Evolutionary conservation across 2,113 vertebrate species (phyloP), one percentile per base, ranked within the genome.

Genomic region (Triplophysa rosa): DNA sequence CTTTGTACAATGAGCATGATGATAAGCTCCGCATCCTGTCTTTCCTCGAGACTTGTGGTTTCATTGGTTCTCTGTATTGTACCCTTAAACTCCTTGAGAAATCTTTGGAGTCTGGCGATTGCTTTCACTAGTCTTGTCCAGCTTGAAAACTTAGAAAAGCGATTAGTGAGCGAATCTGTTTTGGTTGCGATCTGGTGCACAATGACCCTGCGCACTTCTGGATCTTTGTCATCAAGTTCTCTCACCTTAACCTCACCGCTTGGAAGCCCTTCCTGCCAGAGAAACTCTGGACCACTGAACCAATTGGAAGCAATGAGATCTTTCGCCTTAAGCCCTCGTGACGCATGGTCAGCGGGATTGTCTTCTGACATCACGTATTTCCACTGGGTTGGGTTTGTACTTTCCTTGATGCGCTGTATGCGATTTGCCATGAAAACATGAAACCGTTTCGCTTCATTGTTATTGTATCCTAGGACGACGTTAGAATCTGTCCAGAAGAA

Each of bases 361-460:
- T 67, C 76, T 66, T 16, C 19, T 83, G 49, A 72, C 42, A 21
- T 80, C 8, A 40, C 47, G 26, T 26, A 26, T 26, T 26, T 26
- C 26, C 26, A 26, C 26, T 26, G 26, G 1, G 26, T 26, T 26
- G 26, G 26, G 26, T 26, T 26, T 26, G 26, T 26, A 26, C 26
- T 26, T 26, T 26, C 26, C 26, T 26, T 26, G 26, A 79, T 82
- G 8, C 67, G 10, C 52, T 84, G 70, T 0, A 82, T 33, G 1
- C 80, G 16, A 5, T 84, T 84, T 0, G 66, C 58, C 2, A 80
- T 78, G 19, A 80, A 80, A 1, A 77, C 47, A 75, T 71, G 78
- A 23, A 85, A 85, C 26, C 77, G 54, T 40, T 17, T 8, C 13
- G 81, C 42, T 23, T 84, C 68, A n/a, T 84, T 84, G 12, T 78